Evolutionary conservation across 1,140 invertebrate genomes (phyloP), one percentile per base, ranked within the genome.

Genomic region (Tachypleus tridentatus): DNA sequence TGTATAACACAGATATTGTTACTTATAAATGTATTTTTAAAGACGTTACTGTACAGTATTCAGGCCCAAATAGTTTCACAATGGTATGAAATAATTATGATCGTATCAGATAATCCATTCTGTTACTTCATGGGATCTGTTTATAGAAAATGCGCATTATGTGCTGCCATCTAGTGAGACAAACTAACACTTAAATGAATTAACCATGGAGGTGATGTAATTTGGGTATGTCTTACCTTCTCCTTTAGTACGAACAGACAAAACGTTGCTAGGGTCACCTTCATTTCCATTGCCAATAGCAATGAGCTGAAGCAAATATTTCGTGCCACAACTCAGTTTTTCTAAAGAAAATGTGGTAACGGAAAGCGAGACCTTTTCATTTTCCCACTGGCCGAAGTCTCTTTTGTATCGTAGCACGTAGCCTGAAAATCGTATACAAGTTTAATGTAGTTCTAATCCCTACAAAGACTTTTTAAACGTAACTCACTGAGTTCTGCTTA

Each of bases 271-370:
- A n/a, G 73, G 71, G 5, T 74, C 71, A 50, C 77, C 76, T 58
- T 72, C 69, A 9, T 78, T 78, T 49, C 76, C 70, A 63, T 73
- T 71, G 64, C 79, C 79, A 47, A 74, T 72, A n/a, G 78, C 77
- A 3, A 72, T 70, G 8, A 80, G 68, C 51, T 77, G 75, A 67
- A 85, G 81, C 64, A 80, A 79, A 71, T 85, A 85, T 51, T 73
- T 76, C 4, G 82, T 83, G 0, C 84, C 91, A 76, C 91, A 93
- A 67, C 84, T 81, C 11, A 93, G 77, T 29, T 84, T 82, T 51
- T 83, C 83, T 49, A 92, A 76, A 4, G 84, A 85, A 70, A 86
- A 86, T 6, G 61, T 58, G 0, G 56, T 57, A 0, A 63, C 66
- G 57, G 64, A 62, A 0, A 64, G 60, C 3, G 63, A 58, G 3